phyloP scores from a whole-genome alignment of 2,113 vertebrate species.

The Saccopteryx bilineata region DNA sequence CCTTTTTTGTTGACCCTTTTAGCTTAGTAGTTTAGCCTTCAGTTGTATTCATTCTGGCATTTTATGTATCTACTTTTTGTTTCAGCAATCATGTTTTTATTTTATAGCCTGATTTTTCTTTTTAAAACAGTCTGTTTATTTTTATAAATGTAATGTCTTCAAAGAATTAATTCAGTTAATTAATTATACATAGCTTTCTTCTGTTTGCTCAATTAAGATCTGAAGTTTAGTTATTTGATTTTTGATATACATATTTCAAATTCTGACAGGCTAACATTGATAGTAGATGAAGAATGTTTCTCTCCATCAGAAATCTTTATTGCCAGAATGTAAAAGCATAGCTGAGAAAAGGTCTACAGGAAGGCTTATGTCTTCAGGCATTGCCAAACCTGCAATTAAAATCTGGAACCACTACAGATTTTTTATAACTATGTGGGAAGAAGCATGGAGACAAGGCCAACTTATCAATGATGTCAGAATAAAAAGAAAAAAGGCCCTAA shows the following conservation, averaged over 20 bases:
- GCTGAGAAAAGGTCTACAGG: neutral
- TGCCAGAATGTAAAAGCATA: neutral
- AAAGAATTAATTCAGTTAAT: neutral
- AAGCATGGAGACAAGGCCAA: neutral
- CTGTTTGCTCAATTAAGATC: neutral
- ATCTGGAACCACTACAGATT: neutral
- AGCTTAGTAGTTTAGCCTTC: slow-evolving; percentile 7
- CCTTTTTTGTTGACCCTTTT: neutral
- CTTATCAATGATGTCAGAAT: neutral
- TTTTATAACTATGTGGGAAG: fast-evolving
- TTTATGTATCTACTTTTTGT: slow-evolving; percentile 37
- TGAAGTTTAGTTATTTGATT: neutral
- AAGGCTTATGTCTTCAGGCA: neutral
- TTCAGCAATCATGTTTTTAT: slow-evolving; percentile 44
- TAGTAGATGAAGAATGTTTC: neutral
- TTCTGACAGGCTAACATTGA: neutral
- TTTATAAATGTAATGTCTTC: neutral
- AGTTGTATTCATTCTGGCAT: slow-evolving; percentile 46
- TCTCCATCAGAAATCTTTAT: neutral
- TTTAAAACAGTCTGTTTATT: slow-evolving; percentile 16
- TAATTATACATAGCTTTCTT: neutral
- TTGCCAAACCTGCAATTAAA: neutral
- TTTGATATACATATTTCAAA: neutral
- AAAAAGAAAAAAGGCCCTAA: neutral
- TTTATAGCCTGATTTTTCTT: slow-evolving; percentile 49